Base-by-base conservation (phyloP, 1,140 invertebrate species). In the Euura saliciscinereae region DNA sequence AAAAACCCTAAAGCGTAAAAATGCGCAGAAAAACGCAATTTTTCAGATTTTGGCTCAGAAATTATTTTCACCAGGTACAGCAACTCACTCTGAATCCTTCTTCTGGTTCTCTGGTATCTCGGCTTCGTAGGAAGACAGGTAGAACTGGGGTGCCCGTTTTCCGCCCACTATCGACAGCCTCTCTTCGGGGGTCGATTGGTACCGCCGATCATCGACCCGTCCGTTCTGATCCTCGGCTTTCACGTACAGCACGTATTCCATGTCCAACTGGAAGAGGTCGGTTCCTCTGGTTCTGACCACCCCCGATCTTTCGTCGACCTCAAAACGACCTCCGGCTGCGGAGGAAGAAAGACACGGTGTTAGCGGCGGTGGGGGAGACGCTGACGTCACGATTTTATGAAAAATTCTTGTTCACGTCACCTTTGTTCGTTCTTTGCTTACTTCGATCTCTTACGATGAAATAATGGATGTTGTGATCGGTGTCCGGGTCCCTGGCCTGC, bases 161-260 rank as follows among this genome's bases (percentile, higher is more conserved):
- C 96, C 97, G 42, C 96, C 97, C 28, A 98, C 95, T 82, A 98
- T 98, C 28, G 95, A 97, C 6, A 98, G 86, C 2, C 96, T 89
- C 82, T 97, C 96, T 84, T 98, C 97, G 4, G 94, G 93, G 42
- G 97, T 98, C 2, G 95, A 95, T 85, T 97, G 96, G 86, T 94
- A 98, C 67, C 93, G 89, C 71, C 94, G 91, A 78, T 97, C 96
- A 80, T 96, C 96, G 8, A 96, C 92, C 69, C 96, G 91, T 42
- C 96, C 96, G 83, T 96, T 97, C 86, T 96, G 96, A 89, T 98
- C 97, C 89, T 98, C 96, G 0, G 97, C 96, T 88, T 97, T 97
- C 10, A 98, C 96, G 83, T 98, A 98, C 71, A 98, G 88, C 13
- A 98, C 96, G 84, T 98, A 98, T 82, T 98, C 97, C 95, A 97